Percentiles rank a stretch among this genome's conserved stretches.
These are phyloP conservation scores for Apotomis betuletana DNA, from an alignment of 2,888 invertebrate genomes.

Conservation along the genomic window DNA sequence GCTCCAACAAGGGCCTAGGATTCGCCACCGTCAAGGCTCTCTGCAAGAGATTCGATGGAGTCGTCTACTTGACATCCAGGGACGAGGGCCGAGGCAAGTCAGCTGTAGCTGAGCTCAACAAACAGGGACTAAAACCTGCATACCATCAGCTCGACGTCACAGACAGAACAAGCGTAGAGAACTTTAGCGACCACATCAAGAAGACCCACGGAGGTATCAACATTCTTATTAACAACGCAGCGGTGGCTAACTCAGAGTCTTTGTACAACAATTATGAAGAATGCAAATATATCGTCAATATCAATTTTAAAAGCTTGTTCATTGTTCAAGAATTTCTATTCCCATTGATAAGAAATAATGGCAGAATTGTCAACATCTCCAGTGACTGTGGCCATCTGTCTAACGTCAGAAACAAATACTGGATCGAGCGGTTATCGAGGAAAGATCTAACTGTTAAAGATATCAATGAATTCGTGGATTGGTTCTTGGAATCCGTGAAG, in stretches of 20 bases:
- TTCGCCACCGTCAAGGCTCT: slow-evolving; percentile 83
- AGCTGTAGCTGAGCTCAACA: slow-evolving; percentile 79
- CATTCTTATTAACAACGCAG: slow-evolving; percentile 90
- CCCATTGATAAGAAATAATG: slow-evolving; percentile 86
- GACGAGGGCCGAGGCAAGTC: slow-evolving; percentile 77
- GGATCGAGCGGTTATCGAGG: slow-evolving; percentile 62
- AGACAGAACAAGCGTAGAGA: slow-evolving; percentile 79
- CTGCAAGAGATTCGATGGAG: slow-evolving; percentile 84
- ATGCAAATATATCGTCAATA: slow-evolving; percentile 85
- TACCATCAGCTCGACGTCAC: slow-evolving; percentile 88
- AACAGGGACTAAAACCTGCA: slow-evolving; percentile 70
- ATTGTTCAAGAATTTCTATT: slow-evolving; percentile 86
- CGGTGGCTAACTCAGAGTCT: slow-evolving; percentile 77
- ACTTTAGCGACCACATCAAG: slow-evolving; percentile 82
- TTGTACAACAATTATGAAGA: slow-evolving; percentile 54
- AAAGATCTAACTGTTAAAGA: slow-evolving; percentile 59
- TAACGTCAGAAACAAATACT: slow-evolving; percentile 77
- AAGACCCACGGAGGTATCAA: slow-evolving; percentile 87
- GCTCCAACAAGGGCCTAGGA: slow-evolving; percentile 86
- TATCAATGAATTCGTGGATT: slow-evolving; percentile 82
- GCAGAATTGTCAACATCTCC: slow-evolving; percentile 88
- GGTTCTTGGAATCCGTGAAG: slow-evolving; percentile 81
- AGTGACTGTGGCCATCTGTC: slow-evolving; percentile 86
- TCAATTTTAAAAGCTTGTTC: slow-evolving; percentile 87
- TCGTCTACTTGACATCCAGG: slow-evolving; percentile 86